phyloP scores from a whole-genome alignment of 23 tunicate species.

The Halocynthia aurantium region DNA sequence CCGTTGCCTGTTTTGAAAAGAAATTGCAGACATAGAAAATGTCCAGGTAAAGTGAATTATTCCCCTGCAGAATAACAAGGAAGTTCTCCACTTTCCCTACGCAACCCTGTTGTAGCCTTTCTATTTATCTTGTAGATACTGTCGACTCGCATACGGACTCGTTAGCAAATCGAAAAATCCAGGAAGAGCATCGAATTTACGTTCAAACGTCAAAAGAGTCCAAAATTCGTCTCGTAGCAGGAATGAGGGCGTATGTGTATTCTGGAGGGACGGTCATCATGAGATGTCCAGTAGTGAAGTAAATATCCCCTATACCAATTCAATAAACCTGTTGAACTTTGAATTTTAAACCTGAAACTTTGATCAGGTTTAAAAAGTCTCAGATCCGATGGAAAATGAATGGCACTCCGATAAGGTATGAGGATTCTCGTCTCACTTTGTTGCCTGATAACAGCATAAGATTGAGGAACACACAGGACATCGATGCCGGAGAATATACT shows the following conservation, averaged over 20 bases:
- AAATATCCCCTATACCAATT: background rate
- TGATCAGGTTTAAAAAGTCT: slow-evolving; percentile 27
- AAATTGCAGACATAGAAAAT: slow-evolving; percentile 21
- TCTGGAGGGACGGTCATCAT: slow-evolving; percentile 42
- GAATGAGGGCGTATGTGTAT: slow-evolving; percentile 32
- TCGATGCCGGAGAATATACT: slow-evolving; percentile 40
- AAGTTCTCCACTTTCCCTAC: no score
- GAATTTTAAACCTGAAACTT: background rate
- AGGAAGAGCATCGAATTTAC: slow-evolving; percentile 3
- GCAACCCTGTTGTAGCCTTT: no score
- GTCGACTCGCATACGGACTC: no score
- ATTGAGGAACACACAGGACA: slow-evolving; percentile 9
- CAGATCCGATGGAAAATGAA: slow-evolving; percentile 23
- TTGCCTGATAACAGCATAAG: slow-evolving; percentile 38
- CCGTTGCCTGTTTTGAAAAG: slow-evolving; percentile 15
- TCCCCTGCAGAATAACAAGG: no score
- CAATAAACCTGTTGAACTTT: background rate
- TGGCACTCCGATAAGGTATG: slow-evolving; percentile 8
- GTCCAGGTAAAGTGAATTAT: background rate
- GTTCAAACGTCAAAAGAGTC: slow-evolving; percentile 22
- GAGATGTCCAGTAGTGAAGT: slow-evolving; percentile 36
- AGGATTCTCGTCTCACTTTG: slow-evolving; percentile 18
- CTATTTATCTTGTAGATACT: background rate
- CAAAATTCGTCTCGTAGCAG: slow-evolving; percentile 44
- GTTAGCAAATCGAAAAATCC: background rate